These are phyloP conservation scores for Cromileptes altivelis DNA, from an alignment of 2,113 vertebrate genomes.

Conservation along the genomic window DNA sequence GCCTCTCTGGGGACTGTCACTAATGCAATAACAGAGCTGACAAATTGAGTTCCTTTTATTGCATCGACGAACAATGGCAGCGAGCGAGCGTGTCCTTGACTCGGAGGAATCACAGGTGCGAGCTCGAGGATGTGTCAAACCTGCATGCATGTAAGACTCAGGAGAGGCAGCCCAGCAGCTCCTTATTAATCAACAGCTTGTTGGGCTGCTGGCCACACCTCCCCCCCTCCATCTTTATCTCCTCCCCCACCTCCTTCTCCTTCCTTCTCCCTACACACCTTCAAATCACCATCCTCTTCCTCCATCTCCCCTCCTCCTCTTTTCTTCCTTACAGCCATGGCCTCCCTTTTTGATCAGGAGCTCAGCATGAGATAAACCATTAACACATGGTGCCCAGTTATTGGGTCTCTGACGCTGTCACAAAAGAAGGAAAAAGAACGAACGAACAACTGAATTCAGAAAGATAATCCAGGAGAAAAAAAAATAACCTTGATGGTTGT, in stretches of 20 bases:
- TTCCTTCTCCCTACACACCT: not conserved
- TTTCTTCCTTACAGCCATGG: constrained; percentile 24
- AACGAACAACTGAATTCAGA: too few species aligned
- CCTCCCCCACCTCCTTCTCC: not conserved
- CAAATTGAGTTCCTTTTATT: constrained; percentile 75
- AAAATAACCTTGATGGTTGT: too few species aligned
- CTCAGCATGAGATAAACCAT: constrained; percentile 52
- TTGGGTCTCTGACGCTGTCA: too few species aligned
- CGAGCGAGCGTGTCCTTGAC: constrained; percentile 70
- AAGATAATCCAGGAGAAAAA: too few species aligned
- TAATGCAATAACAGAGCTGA: constrained; percentile 65
- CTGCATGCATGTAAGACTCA: constrained; percentile 43
- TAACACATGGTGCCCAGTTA: constrained; percentile 14
- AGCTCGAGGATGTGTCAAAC: constrained; percentile 57
- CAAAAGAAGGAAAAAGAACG: too few species aligned
- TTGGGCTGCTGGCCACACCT: constrained; percentile 51
- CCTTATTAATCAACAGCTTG: constrained; percentile 79
- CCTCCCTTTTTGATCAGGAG: constrained; percentile 23
- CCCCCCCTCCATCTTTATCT: constrained; percentile 13
- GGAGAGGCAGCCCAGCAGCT: constrained; percentile 61
- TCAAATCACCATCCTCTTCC: not conserved
- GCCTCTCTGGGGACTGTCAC: constrained; percentile 41
- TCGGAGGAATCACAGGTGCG: constrained; percentile 66
- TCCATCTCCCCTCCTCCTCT: not conserved
- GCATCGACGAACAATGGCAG: constrained; percentile 55